Evolutionary conservation across 1,140 invertebrate genomes (phyloP), one percentile per base, ranked within the genome.

Genomic region (Pseudomyrmex gracilis): DNA sequence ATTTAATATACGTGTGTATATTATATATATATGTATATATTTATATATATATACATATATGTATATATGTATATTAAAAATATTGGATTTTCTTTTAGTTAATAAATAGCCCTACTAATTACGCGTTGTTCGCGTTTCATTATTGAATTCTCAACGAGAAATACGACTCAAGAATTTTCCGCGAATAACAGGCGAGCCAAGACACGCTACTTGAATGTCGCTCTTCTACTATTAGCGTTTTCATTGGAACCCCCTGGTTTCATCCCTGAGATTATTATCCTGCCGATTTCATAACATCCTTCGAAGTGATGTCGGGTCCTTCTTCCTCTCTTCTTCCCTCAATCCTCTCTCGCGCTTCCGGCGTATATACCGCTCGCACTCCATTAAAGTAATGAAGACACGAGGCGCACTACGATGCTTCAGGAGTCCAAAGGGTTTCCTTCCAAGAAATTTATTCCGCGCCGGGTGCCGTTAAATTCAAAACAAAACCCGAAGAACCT

Each of bases 321-420:
- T 84, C 68, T 58, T 53, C 20, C 10, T 20, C 66, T 34, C 58
- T 9, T 55, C 53, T 9, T 55, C 60, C 45, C 61, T 63, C 17
- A 57, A 47, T 49, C 34, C 34, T 15, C 49, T 47, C 43, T 17
- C 58, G 9, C 55, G 73, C 51, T 85, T 87, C 87, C 86, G 88
- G 85, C 85, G 87, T 85, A 89, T 85, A 89, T 87, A 87, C 84
- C 86, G 87, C 86, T 85, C 83, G 84, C 83, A 86, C 91, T 93
- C 93, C 93, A 94, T 94, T 94, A 93, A 93, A 93, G 92, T 94
- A 94, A 94, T 94, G 93, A 94, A 94, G 92, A 93, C 91, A 92
- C 88, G 84, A 82, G 85, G 88, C 17, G 60, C 82, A 85, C 64
- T 85, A 67, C 82, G 86, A 87, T 85, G 86, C 90, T 82, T 70